Evolutionary conservation across 1,140 invertebrate species (phyloP).

Genomic region (Planococcus citri): DNA sequence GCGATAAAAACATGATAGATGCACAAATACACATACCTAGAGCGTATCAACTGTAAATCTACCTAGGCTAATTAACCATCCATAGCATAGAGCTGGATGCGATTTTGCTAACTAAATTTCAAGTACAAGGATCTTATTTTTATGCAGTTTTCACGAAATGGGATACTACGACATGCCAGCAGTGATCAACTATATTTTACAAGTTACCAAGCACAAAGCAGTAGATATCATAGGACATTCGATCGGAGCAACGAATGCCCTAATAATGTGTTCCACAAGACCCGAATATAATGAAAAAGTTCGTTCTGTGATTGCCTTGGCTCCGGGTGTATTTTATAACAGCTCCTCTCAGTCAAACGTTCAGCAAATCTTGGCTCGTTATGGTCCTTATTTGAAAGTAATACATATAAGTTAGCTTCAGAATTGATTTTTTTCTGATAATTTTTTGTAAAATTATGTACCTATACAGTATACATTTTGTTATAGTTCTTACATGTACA

Average conservation of each 20-base stretch:
- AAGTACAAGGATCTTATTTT: no score
- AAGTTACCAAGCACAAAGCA: conserved; percentile 38
- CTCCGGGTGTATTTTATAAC: conserved; percentile 32
- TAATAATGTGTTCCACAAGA: conserved; percentile 37
- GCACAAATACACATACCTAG: no score
- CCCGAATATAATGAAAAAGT: conserved; percentile 42
- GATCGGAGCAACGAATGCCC: conserved; percentile 39
- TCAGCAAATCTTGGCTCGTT: conserved; percentile 20
- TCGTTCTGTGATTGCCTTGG: conserved; percentile 34
- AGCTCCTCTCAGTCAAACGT: conserved; percentile 2
- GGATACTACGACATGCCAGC: conserved; percentile 53
- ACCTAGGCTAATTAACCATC: no score
- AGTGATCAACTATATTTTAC: conserved; percentile 49
- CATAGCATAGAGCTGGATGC: no score
- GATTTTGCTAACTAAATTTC: no score
- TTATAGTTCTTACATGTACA: background rate
- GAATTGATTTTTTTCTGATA: background rate
- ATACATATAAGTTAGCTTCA: background rate
- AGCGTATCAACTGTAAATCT: no score
- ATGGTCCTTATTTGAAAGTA: background rate
- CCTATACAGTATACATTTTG: background rate
- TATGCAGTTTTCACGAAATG: conserved; percentile 53
- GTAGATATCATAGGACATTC: conserved; percentile 42
- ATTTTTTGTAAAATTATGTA: background rate
- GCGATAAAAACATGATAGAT: no score